These are phyloP conservation scores for Spodoptera picta DNA, from an alignment of 2,888 invertebrate species.

Conservation along the genomic window DNA sequence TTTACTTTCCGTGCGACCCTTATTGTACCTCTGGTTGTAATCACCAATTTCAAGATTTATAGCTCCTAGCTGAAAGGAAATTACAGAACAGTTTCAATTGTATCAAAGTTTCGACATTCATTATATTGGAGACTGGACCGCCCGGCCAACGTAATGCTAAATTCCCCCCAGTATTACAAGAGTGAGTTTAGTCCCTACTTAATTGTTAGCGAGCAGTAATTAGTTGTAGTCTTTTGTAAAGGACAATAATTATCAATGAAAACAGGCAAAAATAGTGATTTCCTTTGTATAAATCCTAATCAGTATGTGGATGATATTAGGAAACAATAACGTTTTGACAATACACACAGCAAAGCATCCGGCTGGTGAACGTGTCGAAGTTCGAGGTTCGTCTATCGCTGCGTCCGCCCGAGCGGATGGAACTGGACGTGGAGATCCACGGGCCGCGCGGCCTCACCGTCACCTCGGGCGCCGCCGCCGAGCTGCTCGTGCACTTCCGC, in stretches of 20 bases:
- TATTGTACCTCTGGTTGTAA: slow-evolving; percentile 15
- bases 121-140: slow-evolving; percentile 4
- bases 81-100: slow-evolving; percentile 19
- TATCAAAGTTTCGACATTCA: slow-evolving; percentile 12
- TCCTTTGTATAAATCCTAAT: no score
- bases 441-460: slow-evolving; percentile 68
- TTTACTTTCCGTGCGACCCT: no score
- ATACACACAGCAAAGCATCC: slow-evolving; percentile 63
- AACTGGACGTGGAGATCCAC: slow-evolving; percentile 66
- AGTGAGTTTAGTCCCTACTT: slow-evolving; percentile 5
- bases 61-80: slow-evolving; percentile 5
- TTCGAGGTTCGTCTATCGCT: slow-evolving; percentile 71
- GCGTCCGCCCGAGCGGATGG: slow-evolving; percentile 69
- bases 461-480: slow-evolving; percentile 70
- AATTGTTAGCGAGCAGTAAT: slow-evolving; percentile 8
- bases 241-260: background rate
- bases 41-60: slow-evolving; percentile 25
- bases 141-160: slow-evolving; percentile 10
- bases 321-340: no score
- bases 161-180: slow-evolving; percentile 21
- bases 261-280: no score
- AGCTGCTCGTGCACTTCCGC: slow-evolving; percentile 68
- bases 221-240: slow-evolving; percentile 6
- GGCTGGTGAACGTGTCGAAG: slow-evolving; percentile 74
- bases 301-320: no score